phyloP scores from a whole-genome alignment of 2,888 invertebrate genomes.

The Hylaea fasciaria region DNA sequence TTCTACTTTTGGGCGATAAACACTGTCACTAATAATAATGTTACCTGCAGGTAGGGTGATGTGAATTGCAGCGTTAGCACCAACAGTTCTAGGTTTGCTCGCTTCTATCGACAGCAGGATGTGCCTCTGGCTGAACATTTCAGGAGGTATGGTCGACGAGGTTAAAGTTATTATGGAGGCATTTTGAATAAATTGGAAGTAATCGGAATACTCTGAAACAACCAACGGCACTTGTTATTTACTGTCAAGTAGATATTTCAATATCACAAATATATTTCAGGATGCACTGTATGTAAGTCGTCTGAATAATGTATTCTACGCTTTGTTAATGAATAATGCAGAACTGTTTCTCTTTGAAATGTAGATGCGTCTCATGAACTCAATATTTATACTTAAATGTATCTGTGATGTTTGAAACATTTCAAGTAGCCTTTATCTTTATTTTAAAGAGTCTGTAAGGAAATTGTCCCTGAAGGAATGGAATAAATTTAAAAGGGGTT shows the following conservation, averaged over 20 bases:
- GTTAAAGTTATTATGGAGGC: slow-evolving; percentile 47
- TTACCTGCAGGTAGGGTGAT: slow-evolving; percentile 67
- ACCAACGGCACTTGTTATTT: background rate
- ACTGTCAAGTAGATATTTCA: too few species aligned
- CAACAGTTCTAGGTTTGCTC: slow-evolving; percentile 65
- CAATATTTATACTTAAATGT: too few species aligned
- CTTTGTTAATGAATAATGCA: background rate
- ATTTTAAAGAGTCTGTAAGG: background rate
- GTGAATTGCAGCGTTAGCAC: slow-evolving; percentile 61
- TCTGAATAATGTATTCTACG: too few species aligned
- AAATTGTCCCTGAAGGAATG: background rate
- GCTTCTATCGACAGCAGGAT: slow-evolving; percentile 60
- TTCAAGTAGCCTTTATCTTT: too few species aligned
- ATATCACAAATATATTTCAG: background rate
- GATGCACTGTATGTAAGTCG: too few species aligned
- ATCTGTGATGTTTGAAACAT: too few species aligned
- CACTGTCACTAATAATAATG: background rate
- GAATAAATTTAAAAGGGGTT: slow-evolving; percentile 7
- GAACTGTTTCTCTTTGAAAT: background rate
- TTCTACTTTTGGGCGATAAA: too few species aligned
- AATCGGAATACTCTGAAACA: slow-evolving; percentile 51
- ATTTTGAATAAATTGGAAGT: slow-evolving; percentile 48
- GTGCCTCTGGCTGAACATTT: slow-evolving; percentile 50
- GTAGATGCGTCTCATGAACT: slow-evolving; percentile 2
- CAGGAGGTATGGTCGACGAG: slow-evolving; percentile 53